phyloP scores from a whole-genome alignment of 2,797 vertebrate genomes.

The Enteromius treurensis region DNA sequence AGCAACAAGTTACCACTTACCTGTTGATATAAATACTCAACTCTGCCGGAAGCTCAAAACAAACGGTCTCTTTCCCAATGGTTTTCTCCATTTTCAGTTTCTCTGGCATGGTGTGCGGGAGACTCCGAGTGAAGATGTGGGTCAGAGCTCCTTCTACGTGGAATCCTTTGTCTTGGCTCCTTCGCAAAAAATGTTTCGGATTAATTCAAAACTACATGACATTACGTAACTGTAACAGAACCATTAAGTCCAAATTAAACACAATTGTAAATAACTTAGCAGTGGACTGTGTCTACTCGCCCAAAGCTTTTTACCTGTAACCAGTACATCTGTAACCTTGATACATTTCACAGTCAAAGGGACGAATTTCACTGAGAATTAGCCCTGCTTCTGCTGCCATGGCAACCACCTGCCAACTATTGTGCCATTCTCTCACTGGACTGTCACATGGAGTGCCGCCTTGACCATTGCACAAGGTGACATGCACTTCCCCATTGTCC shows the following conservation, averaged over 20 bases:
- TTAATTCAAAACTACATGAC: background rate
- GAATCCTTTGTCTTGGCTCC: constrained; percentile 95
- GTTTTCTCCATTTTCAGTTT: constrained; percentile 70
- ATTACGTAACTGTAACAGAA: background rate
- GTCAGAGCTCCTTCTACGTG: constrained; percentile 85
- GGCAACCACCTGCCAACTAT: constrained; percentile 94
- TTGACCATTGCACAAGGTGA: constrained; percentile 93
- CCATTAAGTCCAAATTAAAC: background rate
- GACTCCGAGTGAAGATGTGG: constrained; percentile 87
- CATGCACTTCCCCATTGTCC: constrained; percentile 84
- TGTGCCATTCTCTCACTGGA: constrained; percentile 91
- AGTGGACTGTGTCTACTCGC: background rate
- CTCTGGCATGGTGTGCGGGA: constrained; percentile 66
- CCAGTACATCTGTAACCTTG: constrained; percentile 90
- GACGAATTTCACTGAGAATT: constrained; percentile 81
- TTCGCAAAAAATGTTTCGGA: constrained; percentile 59
- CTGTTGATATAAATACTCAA: constrained; percentile 86
- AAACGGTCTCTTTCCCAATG: constrained; percentile 72
- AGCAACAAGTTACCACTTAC: constrained; percentile 68
- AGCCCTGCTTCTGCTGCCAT: constrained; percentile 90
- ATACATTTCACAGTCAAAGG: constrained; percentile 78
- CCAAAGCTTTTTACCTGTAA: constrained; percentile 84
- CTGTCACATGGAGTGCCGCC: constrained; percentile 91
- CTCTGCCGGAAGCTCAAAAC: constrained; percentile 80
- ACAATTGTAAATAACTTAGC: background rate